These are phyloP conservation scores for Apamea anceps DNA, from an alignment of 2,888 invertebrate species.

Conservation along the genomic window DNA sequence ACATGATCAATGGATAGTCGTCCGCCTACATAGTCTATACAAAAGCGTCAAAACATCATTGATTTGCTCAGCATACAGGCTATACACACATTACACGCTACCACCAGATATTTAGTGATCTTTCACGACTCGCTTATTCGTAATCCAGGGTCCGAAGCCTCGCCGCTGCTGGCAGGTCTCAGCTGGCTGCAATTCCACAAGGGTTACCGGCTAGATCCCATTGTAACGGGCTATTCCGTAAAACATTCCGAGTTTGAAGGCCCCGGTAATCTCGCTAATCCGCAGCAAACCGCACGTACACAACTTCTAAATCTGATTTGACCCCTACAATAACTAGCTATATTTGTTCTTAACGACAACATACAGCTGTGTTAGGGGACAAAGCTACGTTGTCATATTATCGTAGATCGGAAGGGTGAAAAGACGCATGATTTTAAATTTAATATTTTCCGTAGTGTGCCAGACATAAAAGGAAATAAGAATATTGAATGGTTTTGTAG, in stretches of 20 bases:
- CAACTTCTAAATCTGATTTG: slow-evolving; percentile 74
- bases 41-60: neutral
- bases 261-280: slow-evolving; percentile 76
- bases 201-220: slow-evolving; percentile 67
- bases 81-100: neutral
- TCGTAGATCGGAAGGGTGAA: slow-evolving; percentile 33
- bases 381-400: slow-evolving; percentile 36
- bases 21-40: neutral
- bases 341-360: slow-evolving; percentile 61
- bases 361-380: slow-evolving; percentile 54
- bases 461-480: slow-evolving; percentile 11
- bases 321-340: slow-evolving; percentile 65
- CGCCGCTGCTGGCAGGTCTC: slow-evolving; percentile 67
- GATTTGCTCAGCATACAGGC: neutral
- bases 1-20: neutral
- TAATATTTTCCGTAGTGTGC: slow-evolving; percentile 30
- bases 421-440: slow-evolving; percentile 29
- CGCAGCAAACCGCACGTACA: slow-evolving; percentile 77
- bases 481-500: slow-evolving; percentile 35
- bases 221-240: slow-evolving; percentile 71
- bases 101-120: slow-evolving; percentile 1
- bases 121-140: slow-evolving; percentile 52
- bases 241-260: slow-evolving; percentile 76
- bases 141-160: slow-evolving; percentile 70
- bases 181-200: slow-evolving; percentile 73